phyloP scores from a whole-genome alignment of 2,113 vertebrate genomes.

The Siniperca chuatsi region DNA sequence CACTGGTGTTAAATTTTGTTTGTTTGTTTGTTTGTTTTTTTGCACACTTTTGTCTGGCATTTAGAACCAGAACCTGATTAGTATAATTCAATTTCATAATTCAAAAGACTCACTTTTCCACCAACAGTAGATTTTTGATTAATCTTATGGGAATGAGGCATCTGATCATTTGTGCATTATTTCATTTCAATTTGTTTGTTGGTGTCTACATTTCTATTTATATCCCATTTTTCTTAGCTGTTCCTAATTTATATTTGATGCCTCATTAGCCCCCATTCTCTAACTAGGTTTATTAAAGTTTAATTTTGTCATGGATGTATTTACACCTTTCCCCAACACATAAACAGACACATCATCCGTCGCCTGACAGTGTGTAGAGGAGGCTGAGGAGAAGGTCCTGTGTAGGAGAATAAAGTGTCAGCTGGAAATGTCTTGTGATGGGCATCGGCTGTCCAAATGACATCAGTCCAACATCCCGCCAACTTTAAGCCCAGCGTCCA shows the following conservation, averaged over 20 bases:
- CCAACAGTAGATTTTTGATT: not conserved
- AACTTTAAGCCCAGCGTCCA: constrained; percentile 50
- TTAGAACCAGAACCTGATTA: not conserved
- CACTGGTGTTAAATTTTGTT: too few species aligned
- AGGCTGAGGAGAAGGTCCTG: constrained; percentile 20
- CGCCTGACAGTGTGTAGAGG: not conserved
- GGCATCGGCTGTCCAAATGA: constrained; percentile 39
- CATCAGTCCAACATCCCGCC: constrained; percentile 44
- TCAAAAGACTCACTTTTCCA: not conserved
- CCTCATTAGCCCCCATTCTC: not conserved
- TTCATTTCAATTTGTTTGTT: not conserved
- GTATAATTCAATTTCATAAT: not conserved
- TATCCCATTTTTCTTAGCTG: too few species aligned
- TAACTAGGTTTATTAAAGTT: not conserved
- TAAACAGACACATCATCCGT: not conserved
- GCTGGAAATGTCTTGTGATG: constrained; percentile 33
- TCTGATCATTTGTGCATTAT: not conserved
- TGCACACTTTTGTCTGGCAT: not conserved
- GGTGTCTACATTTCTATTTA: not conserved
- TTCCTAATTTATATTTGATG: not conserved
- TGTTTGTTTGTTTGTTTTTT: too few species aligned
- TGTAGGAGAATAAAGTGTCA: constrained; percentile 12
- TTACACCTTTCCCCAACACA: not conserved
- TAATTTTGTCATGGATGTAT: not conserved
- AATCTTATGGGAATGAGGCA: not conserved